A percentile compares a stretch with the other conserved stretches of the same genome.
phyloP scores from a whole-genome alignment of 2,888 invertebrate genomes.

The Cyrtodaria siliqua region DNA sequence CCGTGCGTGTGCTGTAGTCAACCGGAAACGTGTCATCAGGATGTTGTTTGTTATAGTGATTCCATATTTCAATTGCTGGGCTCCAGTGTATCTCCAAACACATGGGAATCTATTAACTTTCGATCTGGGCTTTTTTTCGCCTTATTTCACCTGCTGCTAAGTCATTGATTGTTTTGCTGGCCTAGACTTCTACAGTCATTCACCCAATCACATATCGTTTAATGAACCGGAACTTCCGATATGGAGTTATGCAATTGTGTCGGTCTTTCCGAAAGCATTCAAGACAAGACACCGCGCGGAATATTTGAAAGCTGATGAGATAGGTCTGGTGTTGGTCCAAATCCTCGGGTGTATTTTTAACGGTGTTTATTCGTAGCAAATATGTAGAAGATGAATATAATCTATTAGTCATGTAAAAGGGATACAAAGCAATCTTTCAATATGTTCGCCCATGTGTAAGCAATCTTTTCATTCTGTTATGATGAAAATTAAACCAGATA shows the following conservation, averaged over 20 bases:
- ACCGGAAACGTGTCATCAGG: constrained; percentile 86
- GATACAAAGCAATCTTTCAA: no score
- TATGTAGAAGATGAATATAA: no score
- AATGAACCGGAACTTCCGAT: constrained; percentile 95
- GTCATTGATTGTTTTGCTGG: constrained; percentile 91
- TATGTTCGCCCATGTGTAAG: no score
- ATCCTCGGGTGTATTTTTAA: no score
- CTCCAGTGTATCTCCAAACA: constrained; percentile 93
- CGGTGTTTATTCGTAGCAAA: no score
- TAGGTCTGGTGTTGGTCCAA: no score
- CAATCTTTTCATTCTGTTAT: no score
- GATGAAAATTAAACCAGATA: no score
- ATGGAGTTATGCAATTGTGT: constrained; percentile 92
- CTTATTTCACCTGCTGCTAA: constrained; percentile 85
- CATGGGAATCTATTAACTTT: constrained; percentile 91
- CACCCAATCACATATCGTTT: constrained; percentile 97
- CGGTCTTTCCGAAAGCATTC: constrained; percentile 81
- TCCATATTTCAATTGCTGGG: constrained; percentile 97
- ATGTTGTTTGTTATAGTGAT: constrained; percentile 96
- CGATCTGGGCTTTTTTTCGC: constrained; percentile 88
- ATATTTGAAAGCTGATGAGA: no score
- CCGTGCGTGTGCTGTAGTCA: constrained; percentile 48
- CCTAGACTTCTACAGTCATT: constrained; percentile 94
- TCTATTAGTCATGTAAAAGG: no score
- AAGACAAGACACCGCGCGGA: no score